Percentiles rank a stretch among this genome's conserved stretches.
phyloP scores from a whole-genome alignment of 2,113 vertebrate genomes.

The Pituophis catenifer region DNA sequence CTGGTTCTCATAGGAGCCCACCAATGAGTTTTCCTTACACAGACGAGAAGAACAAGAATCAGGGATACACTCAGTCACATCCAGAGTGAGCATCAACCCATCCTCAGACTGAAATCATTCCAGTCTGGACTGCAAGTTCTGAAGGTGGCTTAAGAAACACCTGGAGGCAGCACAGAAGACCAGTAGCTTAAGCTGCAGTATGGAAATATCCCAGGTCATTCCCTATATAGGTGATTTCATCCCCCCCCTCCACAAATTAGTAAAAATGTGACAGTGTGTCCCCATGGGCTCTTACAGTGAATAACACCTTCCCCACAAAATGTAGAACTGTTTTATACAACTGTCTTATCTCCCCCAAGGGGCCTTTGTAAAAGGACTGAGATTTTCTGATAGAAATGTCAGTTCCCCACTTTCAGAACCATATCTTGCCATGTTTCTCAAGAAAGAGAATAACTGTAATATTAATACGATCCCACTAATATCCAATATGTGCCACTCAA shows the following conservation, averaged over 20 bases:
- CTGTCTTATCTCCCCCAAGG: not conserved
- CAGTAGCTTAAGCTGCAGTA: not conserved
- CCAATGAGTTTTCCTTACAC: not conserved
- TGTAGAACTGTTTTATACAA: not conserved
- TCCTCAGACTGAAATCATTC: not conserved
- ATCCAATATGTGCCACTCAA: not conserved
- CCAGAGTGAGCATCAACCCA: not conserved
- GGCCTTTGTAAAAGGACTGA: not conserved
- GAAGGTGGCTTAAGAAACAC: not conserved
- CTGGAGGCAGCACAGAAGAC: not conserved
- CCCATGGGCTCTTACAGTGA: not conserved
- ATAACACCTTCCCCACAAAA: not conserved
- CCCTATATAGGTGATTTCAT: not conserved
- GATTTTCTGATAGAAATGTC: not conserved
- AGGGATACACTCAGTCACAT: not conserved
- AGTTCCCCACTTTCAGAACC: not conserved
- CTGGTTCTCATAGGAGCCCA: not conserved
- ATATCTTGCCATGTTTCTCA: not conserved
- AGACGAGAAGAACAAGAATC: not conserved
- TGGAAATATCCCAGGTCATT: not conserved
- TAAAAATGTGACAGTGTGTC: not conserved
- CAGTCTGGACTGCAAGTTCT: not conserved
- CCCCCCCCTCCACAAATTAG: not conserved
- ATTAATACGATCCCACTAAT: too few species aligned
- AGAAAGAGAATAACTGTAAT: not conserved